Evolutionary conservation across 1,140 invertebrate genomes (phyloP), one percentile per base, ranked within the genome.

Genomic region (Agrilus planipennis): DNA sequence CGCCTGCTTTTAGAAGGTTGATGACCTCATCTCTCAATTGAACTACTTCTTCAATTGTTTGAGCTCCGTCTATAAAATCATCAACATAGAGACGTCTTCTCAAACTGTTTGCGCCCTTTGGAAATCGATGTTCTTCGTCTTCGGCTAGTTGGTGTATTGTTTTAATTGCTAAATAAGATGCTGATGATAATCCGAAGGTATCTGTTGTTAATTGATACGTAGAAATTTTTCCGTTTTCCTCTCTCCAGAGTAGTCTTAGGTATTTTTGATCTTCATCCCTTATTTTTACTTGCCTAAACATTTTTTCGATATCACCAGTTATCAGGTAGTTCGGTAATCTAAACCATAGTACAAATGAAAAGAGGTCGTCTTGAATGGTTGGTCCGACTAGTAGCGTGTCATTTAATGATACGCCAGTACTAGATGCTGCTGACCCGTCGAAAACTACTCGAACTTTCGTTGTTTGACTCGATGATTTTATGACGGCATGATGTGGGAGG

Each of bases 241-340:
- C 17, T n/a, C 54, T 41, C 61, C 64, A 67, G 0, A 65, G 25
- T 12, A 68, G 61, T 41, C 46, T 41, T 40, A 67, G 64, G 44
- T 54, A 57, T 28, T 50, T 37, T 7, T 45, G 17, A 30, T 64
- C 54, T 27, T 55, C 42, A 20, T 37, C 7, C 12, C 42, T 34
- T 9, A 64, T 50, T 0, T 57, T 19, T 4, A 70, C 54, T 40
- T 63, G 61, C 10, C 65, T 34, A 44, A 65, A 72, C 64, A 70
- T 70, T 43, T 65, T 62, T 12, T 46, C 39, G 2, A 69, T 56
- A 31, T 70, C 66, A 2, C 53, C 57, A 17, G 34, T 43, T 5
- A 56, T 15, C 3, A 51, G 50, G 28, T 32, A 23, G 14, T 20
- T 19, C 23, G 43, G 34, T 15, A 38, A 22, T 12, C 49, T n/a